phyloP scores from a whole-genome alignment of 2,113 vertebrate genomes.

The Sphyrna mokarran region DNA sequence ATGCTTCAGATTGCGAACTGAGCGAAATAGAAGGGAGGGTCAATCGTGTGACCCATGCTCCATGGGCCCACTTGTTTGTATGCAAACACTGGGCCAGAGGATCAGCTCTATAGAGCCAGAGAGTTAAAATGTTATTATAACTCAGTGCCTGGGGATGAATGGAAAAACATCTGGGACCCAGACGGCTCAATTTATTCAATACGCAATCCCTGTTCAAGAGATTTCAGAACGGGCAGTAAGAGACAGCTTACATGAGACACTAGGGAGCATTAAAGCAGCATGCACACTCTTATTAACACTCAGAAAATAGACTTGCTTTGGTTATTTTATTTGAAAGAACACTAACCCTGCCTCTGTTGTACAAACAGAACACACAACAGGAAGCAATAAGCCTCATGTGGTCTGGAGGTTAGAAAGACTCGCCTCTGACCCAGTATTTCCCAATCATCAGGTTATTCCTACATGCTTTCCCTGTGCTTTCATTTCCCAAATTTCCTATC shows the following conservation, averaged over 20 bases:
- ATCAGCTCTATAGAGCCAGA: background rate
- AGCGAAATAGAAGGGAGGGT: background rate
- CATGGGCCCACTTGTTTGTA: background rate
- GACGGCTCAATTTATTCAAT: constrained; percentile 5
- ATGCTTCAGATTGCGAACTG: background rate
- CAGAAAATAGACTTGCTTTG: background rate
- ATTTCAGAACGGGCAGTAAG: background rate
- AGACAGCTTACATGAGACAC: background rate
- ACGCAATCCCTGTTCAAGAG: background rate
- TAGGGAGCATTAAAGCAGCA: background rate
- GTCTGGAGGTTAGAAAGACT: background rate
- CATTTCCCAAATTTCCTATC: background rate
- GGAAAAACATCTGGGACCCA: background rate
- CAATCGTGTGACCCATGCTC: background rate
- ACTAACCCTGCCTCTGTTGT: constrained; percentile 8
- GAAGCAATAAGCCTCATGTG: background rate
- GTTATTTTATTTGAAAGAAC: constrained; percentile 8
- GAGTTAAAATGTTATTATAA: background rate
- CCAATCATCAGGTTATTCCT: background rate
- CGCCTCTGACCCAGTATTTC: background rate
- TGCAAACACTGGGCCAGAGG: background rate
- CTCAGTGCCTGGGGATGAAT: background rate
- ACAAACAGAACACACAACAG: background rate
- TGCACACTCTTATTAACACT: background rate
- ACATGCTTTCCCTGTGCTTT: background rate